Conservation (phyloP, 1,140 invertebrate species). For the Planococcus citri region DNA sequence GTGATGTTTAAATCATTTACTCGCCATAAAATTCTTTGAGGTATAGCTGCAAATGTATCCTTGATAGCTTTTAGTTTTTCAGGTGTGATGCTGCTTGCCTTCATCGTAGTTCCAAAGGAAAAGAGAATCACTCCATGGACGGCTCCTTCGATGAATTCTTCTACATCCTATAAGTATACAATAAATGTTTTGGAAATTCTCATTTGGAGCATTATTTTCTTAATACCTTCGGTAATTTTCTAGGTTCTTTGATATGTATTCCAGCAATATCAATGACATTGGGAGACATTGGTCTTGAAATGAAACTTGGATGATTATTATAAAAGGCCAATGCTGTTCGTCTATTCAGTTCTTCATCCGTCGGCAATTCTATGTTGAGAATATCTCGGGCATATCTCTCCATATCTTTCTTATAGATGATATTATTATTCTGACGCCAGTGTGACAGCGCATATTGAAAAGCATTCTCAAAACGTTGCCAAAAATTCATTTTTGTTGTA, state of each 20-base stretch:
- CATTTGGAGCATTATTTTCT: no score
- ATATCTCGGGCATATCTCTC: neutral
- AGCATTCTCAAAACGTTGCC: slow-evolving; percentile 35
- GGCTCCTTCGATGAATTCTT: slow-evolving; percentile 43
- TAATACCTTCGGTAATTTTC: slow-evolving; percentile 24
- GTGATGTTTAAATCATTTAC: slow-evolving; percentile 39
- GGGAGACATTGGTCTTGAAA: slow-evolving; percentile 36
- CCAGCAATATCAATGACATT: slow-evolving; percentile 45
- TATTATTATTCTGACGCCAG: neutral
- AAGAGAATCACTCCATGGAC: slow-evolving; percentile 51
- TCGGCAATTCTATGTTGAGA: neutral
- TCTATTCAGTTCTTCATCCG: neutral
- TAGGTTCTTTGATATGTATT: slow-evolving; percentile 36
- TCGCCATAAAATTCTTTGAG: slow-evolving; percentile 53
- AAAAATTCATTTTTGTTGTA: slow-evolving; percentile 40
- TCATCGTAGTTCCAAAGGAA: slow-evolving; percentile 42
- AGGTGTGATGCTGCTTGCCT: neutral
- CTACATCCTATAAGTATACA: slow-evolving; percentile 43
- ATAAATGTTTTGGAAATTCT: no score
- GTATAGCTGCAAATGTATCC: slow-evolving; percentile 31
- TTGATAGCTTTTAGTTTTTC: slow-evolving; percentile 18
- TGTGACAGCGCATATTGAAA: neutral
- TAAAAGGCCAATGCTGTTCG: slow-evolving; percentile 37
- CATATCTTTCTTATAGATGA: neutral
- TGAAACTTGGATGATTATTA: slow-evolving; percentile 42